These are phyloP conservation scores for Cyclina sinensis DNA, from an alignment of 1,140 invertebrate species.

Conservation along the genomic window DNA sequence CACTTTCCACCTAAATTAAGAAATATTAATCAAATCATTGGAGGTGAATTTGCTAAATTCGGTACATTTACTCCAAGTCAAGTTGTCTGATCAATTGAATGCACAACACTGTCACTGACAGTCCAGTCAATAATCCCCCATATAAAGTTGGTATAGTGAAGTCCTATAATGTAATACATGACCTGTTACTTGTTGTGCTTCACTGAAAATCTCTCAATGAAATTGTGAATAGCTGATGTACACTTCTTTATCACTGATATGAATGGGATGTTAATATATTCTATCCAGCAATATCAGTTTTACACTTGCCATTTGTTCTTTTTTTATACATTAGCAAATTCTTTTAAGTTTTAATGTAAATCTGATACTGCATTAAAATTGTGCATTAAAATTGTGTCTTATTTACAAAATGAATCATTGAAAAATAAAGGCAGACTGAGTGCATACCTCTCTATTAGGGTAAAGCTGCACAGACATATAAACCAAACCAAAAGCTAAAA, in stretches of 20 bases:
- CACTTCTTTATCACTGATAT: not conserved
- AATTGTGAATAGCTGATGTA: not conserved
- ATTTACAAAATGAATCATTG: too few species aligned
- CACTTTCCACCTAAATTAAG: not conserved
- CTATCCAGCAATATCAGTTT: not conserved
- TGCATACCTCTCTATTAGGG: too few species aligned
- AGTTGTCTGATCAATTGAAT: not conserved
- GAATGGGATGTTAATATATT: conserved; percentile 2
- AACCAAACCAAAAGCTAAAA: too few species aligned
- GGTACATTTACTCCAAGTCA: not conserved
- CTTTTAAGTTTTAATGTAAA: too few species aligned
- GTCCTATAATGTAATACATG: not conserved
- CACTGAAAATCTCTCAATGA: conserved; percentile 27
- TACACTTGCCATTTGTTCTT: not conserved
- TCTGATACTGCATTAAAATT: too few species aligned
- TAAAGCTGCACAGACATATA: too few species aligned
- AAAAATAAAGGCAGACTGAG: too few species aligned
- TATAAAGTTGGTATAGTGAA: not conserved
- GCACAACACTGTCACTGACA: conserved; percentile 7
- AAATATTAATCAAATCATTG: conserved; percentile 45
- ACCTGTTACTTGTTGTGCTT: conserved; percentile 16
- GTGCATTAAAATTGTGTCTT: too few species aligned
- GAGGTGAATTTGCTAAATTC: not conserved
- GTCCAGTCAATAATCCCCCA: conserved; percentile 26
- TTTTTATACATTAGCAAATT: too few species aligned